Conservation (phyloP, 1,140 invertebrate species). For the Whitmania pigra region DNA sequence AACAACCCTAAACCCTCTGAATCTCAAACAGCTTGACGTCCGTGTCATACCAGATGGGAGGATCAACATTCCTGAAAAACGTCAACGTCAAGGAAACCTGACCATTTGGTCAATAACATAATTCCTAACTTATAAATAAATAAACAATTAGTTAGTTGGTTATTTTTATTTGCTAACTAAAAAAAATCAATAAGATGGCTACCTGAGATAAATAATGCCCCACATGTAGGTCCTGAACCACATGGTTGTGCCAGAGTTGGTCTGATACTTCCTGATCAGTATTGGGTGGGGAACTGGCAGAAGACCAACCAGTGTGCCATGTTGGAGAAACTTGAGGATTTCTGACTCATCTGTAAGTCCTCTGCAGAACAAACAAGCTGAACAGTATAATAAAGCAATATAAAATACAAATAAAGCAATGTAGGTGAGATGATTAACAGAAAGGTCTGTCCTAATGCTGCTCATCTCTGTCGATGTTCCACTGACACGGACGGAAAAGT, state of each 20-base stretch:
- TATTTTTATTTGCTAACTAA: background rate
- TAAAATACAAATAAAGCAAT: too few species aligned
- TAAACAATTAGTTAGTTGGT: slow-evolving; percentile 11
- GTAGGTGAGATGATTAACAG: slow-evolving; percentile 3
- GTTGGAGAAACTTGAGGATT: slow-evolving; percentile 95
- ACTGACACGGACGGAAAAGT: background rate
- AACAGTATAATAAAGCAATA: background rate
- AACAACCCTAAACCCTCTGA: slow-evolving; percentile 34
- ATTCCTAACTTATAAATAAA: slow-evolving; percentile 16
- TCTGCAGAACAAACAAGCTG: slow-evolving; percentile 46
- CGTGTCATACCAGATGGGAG: slow-evolving; percentile 98
- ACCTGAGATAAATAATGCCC: slow-evolving; percentile 95
- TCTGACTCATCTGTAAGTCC: slow-evolving; percentile 98
- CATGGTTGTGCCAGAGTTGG: slow-evolving; percentile 89
- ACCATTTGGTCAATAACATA: background rate
- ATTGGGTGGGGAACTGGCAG: slow-evolving; percentile 98
- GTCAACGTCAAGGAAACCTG: slow-evolving; percentile 26
- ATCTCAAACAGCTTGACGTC: slow-evolving; percentile 92
- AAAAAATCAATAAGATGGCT: slow-evolving; percentile 19
- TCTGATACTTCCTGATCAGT: slow-evolving; percentile 94
- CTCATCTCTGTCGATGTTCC: background rate
- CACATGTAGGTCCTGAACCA: slow-evolving; percentile 99
- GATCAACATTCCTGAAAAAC: slow-evolving; percentile 78
- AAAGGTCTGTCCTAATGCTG: too few species aligned
- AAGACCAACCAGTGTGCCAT: slow-evolving; percentile 91